Percentiles rank a stretch among this genome's conserved stretches.
Conservation (phyloP, 2,888 invertebrate species). For the Limnephilus auricula region DNA sequence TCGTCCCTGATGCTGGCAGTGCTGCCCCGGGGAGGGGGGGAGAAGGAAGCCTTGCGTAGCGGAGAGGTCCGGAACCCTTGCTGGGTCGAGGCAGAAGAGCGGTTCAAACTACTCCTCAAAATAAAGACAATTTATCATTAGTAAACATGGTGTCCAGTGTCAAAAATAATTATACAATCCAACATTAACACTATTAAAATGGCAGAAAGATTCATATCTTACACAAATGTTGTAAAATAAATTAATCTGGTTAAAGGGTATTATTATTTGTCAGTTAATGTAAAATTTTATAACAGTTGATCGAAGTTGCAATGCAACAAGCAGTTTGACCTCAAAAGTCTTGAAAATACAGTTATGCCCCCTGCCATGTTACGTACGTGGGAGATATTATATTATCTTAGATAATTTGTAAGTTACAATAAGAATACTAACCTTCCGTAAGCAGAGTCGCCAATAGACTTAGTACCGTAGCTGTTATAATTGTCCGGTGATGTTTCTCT, state of each 20-base stretch:
- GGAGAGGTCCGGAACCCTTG: constrained; percentile 54
- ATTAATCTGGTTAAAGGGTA: no score
- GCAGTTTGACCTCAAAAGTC: neutral
- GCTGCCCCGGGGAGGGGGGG: constrained; percentile 23
- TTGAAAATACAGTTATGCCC: neutral
- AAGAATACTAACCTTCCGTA: constrained; percentile 86
- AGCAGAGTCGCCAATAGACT: constrained; percentile 81
- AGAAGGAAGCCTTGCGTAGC: constrained; percentile 45
- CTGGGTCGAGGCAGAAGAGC: constrained; percentile 58
- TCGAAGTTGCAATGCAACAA: neutral
- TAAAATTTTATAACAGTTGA: no score
- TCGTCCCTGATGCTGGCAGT: constrained; percentile 36
- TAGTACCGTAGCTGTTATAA: constrained; percentile 54
- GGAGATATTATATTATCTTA: neutral
- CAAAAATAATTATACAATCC: neutral
- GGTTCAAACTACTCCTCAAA: constrained; percentile 66
- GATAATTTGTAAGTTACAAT: constrained; percentile 25
- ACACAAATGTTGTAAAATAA: neutral
- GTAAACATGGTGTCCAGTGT: neutral
- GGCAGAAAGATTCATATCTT: neutral
- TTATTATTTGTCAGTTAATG: no score
- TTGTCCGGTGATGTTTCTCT: constrained; percentile 69
- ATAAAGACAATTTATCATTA: constrained; percentile 53
- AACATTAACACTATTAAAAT: neutral
- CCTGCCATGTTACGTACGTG: neutral